Percentiles rank a stretch among this genome's conserved stretches.
Evolutionary conservation across 2,888 invertebrate genomes (phyloP).

Genomic region (Caenorhabditis drosophilae): DNA sequence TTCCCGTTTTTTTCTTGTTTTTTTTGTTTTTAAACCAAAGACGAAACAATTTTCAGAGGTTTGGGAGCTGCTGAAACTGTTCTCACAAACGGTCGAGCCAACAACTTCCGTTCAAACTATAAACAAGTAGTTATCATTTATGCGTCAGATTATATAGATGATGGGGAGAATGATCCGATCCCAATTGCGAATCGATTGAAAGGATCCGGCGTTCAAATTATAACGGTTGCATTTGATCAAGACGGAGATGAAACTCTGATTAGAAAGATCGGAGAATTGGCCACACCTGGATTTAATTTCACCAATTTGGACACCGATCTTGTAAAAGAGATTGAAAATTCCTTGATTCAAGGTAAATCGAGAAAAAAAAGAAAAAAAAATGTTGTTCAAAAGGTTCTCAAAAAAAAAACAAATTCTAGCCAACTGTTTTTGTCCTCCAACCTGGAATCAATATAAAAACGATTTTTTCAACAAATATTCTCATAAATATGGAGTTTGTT

Average conservation of each 20-base stretch:
- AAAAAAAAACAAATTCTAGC: conserved; percentile 12
- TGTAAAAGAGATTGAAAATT: too few species aligned
- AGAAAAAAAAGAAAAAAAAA: too few species aligned
- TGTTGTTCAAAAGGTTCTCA: too few species aligned
- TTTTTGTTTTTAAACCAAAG: too few species aligned
- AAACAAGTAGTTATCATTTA: conserved; percentile 29
- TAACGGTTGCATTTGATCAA: conserved; percentile 33
- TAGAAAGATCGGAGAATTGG: conserved; percentile 8
- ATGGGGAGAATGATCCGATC: conserved; percentile 14
- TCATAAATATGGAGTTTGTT: conserved; percentile 24
- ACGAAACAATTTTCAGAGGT: neutral
- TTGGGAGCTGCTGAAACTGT: conserved; percentile 17
- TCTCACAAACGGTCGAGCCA: conserved; percentile 3
- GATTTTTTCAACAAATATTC: conserved; percentile 6
- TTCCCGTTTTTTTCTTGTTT: too few species aligned
- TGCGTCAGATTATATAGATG: conserved; percentile 17
- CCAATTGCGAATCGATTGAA: conserved; percentile 28
- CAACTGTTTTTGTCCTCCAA: conserved; percentile 34
- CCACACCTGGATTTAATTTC: conserved; percentile 14
- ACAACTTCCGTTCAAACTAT: conserved; percentile 10
- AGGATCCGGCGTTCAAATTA: conserved; percentile 13
- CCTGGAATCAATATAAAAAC: conserved; percentile 18
- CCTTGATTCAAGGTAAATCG: too few species aligned
- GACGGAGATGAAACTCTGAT: conserved; percentile 15
- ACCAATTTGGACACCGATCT: conserved; percentile 19